Conservation (phyloP, 1,140 invertebrate species). For the Acromyrmex heyeri region DNA sequence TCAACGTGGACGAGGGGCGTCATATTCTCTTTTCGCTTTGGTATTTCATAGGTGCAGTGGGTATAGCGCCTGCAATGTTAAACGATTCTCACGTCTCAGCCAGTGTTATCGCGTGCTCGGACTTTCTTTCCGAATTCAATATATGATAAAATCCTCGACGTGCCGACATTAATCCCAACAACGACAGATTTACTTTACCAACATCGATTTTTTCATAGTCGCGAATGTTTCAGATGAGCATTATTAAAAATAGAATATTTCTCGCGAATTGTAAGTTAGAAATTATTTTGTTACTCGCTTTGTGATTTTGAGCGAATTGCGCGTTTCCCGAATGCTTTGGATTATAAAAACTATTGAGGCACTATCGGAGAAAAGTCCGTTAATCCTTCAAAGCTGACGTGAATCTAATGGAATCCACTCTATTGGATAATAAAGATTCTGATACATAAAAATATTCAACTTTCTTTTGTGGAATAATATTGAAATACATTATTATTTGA, state of each 20-base stretch:
- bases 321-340: background rate
- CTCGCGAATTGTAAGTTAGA: background rate
- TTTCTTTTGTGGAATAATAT: too few relatives aligned
- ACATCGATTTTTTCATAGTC: background rate
- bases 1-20: constrained; percentile 62
- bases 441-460: background rate
- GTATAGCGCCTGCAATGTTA: constrained; percentile 74
- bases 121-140: background rate
- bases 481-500: too few relatives aligned
- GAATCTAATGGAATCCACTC: too few relatives aligned
- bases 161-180: background rate
- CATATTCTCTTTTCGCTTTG: constrained; percentile 79
- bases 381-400: background rate
- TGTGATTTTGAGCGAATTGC: background rate
- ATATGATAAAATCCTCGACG: background rate
- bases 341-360: background rate
- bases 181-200: background rate
- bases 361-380: background rate
- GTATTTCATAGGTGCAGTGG: constrained; percentile 84
- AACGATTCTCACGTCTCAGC: background rate
- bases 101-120: constrained; percentile 20
- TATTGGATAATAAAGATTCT: too few relatives aligned
- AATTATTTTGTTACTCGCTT: background rate
- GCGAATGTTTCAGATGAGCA: background rate
- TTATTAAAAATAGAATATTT: background rate